Percentiles rank a stretch among this genome's conserved stretches.
Evolutionary conservation across 2,113 vertebrate genomes (phyloP).

Genomic region (Centropristis striata): DNA sequence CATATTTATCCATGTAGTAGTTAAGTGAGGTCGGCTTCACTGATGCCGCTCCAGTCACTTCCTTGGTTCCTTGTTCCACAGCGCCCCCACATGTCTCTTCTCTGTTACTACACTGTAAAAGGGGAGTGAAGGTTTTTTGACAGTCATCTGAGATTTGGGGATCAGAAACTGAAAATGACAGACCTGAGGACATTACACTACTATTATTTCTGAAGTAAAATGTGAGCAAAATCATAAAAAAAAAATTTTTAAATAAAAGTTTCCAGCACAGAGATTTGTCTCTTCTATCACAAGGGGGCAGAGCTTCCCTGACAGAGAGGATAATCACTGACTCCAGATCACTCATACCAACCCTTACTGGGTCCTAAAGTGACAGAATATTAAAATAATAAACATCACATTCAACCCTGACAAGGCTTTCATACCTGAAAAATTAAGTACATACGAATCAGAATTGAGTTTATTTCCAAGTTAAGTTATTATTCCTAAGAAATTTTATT

Average conservation of each 20-base stretch:
- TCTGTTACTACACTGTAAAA: constrained; percentile 23
- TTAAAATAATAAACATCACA: constrained; percentile 11
- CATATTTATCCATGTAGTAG: background rate
- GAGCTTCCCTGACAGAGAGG: constrained; percentile 33
- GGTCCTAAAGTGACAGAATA: background rate
- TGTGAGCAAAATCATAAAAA: background rate
- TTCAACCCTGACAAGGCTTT: background rate
- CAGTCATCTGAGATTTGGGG: background rate
- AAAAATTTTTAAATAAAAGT: background rate
- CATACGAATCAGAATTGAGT: too few relatives aligned
- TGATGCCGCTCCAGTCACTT: background rate
- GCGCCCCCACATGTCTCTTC: constrained; percentile 25
- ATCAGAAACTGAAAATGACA: background rate
- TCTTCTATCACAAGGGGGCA: constrained; percentile 72
- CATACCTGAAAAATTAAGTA: too few relatives aligned
- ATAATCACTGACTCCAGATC: background rate
- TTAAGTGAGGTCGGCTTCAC: background rate
- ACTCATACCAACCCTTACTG: constrained; percentile 11
- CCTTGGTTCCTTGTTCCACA: constrained; percentile 40
- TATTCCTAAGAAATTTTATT: too few relatives aligned
- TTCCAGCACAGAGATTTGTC: background rate
- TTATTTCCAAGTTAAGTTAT: too few relatives aligned
- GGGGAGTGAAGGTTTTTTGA: background rate
- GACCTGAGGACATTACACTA: background rate
- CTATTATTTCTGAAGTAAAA: background rate